Evolutionary conservation across 2,797 vertebrate species (phyloP).

Genomic region (Amazona finschi): DNA sequence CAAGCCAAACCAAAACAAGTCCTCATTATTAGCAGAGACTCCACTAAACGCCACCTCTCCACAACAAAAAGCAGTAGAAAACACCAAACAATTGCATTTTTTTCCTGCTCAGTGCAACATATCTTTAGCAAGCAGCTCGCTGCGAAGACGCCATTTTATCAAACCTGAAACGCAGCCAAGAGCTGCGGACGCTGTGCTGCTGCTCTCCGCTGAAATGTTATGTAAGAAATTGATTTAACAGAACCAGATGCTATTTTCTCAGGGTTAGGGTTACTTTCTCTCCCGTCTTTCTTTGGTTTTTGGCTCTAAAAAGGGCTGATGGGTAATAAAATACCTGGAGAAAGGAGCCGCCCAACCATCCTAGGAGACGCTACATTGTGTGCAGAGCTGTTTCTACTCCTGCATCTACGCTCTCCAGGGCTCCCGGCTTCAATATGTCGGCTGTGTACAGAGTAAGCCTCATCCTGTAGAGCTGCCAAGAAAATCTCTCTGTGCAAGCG

Average conservation of each 20-base stretch:
- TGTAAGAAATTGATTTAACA: constrained; percentile 75
- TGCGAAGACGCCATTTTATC: constrained; percentile 94
- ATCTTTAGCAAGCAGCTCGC: constrained; percentile 76
- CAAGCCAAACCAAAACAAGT: constrained; percentile 15
- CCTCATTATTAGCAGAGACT: neutral
- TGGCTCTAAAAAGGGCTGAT: constrained; percentile 47
- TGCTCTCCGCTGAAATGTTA: constrained; percentile 74
- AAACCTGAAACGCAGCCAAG: constrained; percentile 82
- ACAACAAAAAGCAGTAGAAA: constrained; percentile 33
- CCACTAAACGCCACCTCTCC: constrained; percentile 30
- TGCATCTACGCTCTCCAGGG: constrained; percentile 64
- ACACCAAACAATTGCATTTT: constrained; percentile 23
- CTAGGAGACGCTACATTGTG: constrained; percentile 83
- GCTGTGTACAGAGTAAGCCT: constrained; percentile 80
- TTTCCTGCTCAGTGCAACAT: constrained; percentile 36
- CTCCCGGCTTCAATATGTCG: constrained; percentile 86
- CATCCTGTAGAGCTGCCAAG: constrained; percentile 88
- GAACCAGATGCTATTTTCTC: constrained; percentile 63
- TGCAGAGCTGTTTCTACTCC: constrained; percentile 78
- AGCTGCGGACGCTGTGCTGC: constrained; percentile 70
- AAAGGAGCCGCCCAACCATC: constrained; percentile 88
- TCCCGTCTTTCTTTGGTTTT: neutral
- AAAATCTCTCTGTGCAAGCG: constrained; percentile 75
- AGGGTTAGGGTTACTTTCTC: constrained; percentile 36
- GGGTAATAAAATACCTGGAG: constrained; percentile 85